Evolutionary conservation across 2,797 vertebrate species (phyloP), one percentile per base, ranked within the genome.

Genomic region (Eulemur rubriventer): DNA sequence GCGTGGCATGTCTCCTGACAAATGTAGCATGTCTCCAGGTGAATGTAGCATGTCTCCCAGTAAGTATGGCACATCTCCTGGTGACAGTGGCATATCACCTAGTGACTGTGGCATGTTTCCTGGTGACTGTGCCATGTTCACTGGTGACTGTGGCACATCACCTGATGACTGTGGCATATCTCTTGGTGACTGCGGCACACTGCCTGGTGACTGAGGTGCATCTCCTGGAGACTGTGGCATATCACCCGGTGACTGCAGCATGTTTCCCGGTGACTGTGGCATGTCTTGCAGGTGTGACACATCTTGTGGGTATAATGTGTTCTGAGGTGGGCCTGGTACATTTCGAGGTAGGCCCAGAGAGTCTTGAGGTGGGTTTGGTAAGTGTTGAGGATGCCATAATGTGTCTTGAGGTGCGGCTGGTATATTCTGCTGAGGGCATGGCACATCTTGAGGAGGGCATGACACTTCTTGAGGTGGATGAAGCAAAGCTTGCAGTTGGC

Each of bases 271-370:
- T 83, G 63, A 65, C 26, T n/a, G 73, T 20, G 76, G 43, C 2
- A 75, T 2, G 4, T 88, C 57, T 75, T 35, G 82, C 10, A 89
- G 41, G 22, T 80, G 48, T 89, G 92, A 12, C 89, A 65, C 38
- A 52, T 57, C 72, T 78, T 84, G 94, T 87, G 92, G 80, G 52
- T 82, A 87, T 0, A 59, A 14, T 20, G 75, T 16, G 28, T 55
- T 92, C 82, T 91, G 97, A 73, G 43, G 65, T 94, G 82, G 94
- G 52, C 79, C 78, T n/a, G 89, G 73, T 6, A 93, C 72, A 65
- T 81, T 50, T 61, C 92, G 96, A 95, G 93, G 91, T 67, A 79
- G 73, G 84, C 94, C 78, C 91, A 92, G 65, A 69, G 83, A 72
- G 41, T 94, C 69, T 70, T 87, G 97, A 75, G 73, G 83, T 48